Evolutionary conservation across 2,113 vertebrate genomes (phyloP), one percentile per base, ranked within the genome.

Genomic region (Erythrocercus mccallii): DNA sequence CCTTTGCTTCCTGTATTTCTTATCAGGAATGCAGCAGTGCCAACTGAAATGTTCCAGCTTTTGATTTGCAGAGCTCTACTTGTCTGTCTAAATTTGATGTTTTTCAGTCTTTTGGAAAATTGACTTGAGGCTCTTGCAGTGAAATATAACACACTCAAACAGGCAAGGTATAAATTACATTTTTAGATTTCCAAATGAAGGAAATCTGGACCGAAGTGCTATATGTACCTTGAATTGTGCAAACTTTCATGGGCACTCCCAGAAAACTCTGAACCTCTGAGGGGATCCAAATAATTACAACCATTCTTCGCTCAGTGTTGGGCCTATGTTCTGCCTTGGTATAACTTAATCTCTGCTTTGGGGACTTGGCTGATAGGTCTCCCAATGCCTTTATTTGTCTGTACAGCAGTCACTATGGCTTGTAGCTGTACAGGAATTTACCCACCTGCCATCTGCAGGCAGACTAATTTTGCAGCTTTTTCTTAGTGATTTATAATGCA

Each of bases 41-140:
- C 65, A 62, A 33, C 40, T 25, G 6, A 86, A 61, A 73, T 31
- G 15, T 69, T 82, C 58, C 72, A 54, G 31, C 45, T 83, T 92
- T 70, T 86, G 68, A 89, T 54, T 50, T 81, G n/a, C 54, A 86
- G 42, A 69, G 60, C 30, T 81, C 37, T 65, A 13, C n/a, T 73
- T 81, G n/a, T 80, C 72, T 81, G 28, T 60, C 47, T 73, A 35
- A n/a, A 19, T 83, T 66, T 1, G 2, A 88, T 68, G 38, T 35
- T 85, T 92, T 95, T 84, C 51, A 89, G 38, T 48, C 62, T 86
- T 94, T 58, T 38, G 40, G 45, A 25, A 44, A 80, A 78, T 61
- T 66, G 80, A 35, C 24, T 31, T 30, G 33, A 69, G 54, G 9
- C 10, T 76, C 31, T 71, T 72, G 24, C 22, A 54, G 12, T 80